A percentile compares a stretch with the other conserved stretches of the same genome.
Evolutionary conservation across 2,797 vertebrate genomes (phyloP).

Genomic region (Cossypha niveicapilla): DNA sequence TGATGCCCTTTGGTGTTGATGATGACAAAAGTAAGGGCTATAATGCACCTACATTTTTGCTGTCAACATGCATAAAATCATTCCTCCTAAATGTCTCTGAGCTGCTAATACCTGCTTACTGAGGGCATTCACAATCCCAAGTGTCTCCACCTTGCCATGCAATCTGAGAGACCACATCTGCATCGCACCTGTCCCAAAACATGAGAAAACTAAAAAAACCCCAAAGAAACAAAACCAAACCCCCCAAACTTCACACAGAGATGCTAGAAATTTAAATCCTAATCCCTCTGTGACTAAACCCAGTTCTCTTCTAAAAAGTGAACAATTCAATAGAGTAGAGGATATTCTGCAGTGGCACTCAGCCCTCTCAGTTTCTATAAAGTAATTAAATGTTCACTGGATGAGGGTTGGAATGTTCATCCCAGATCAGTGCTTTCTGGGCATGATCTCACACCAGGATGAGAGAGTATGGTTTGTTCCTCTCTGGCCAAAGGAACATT

Average conservation of each 20-base stretch:
- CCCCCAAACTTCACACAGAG: not conserved
- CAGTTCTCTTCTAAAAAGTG: not conserved
- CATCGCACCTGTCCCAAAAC: rapidly evolving
- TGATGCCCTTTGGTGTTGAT: not conserved
- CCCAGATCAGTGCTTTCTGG: not conserved
- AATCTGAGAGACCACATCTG: not conserved
- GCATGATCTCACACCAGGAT: not conserved
- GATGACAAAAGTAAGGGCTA: not conserved
- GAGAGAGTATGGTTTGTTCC: not conserved
- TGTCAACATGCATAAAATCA: not conserved
- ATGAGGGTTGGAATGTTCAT: not conserved
- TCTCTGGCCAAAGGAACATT: not conserved
- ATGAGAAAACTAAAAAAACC: not conserved
- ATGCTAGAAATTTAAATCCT: not conserved
- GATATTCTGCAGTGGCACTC: not conserved
- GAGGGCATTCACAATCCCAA: not conserved
- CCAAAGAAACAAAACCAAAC: not conserved
- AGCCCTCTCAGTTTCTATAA: not conserved
- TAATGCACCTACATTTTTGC: not conserved
- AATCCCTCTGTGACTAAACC: not conserved
- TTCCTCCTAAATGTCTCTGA: not conserved
- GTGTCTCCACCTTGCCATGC: not conserved
- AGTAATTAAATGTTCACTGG: not conserved
- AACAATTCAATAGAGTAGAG: not conserved
- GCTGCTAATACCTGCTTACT: not conserved